Conservation (phyloP, 2,113 vertebrate species). For the Campylomormyrus numenius region DNA sequence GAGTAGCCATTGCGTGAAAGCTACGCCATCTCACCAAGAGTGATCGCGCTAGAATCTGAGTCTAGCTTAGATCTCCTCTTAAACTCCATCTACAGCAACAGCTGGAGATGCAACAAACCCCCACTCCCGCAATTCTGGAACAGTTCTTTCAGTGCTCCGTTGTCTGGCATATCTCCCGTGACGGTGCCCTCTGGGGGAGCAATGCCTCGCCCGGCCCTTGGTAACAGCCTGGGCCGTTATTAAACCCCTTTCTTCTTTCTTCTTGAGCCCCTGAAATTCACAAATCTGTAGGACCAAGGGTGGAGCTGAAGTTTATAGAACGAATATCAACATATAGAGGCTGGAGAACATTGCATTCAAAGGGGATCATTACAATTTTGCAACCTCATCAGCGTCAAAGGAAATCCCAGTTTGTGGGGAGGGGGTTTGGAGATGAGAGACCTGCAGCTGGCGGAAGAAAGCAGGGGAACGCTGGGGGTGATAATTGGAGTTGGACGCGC, state of each 20-base stretch:
- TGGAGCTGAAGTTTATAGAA: background rate
- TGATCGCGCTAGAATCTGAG: background rate
- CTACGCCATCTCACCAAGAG: background rate
- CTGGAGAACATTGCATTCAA: background rate
- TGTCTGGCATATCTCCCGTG: background rate
- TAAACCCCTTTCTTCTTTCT: background rate
- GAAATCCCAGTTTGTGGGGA: background rate
- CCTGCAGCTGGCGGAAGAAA: background rate
- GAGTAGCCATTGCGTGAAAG: background rate
- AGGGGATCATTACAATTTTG: background rate
- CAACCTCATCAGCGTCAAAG: background rate
- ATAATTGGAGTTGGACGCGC: background rate
- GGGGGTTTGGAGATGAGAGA: background rate
- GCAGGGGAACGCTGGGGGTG: background rate
- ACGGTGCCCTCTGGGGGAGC: background rate
- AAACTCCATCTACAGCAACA: background rate
- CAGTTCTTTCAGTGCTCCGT: background rate
- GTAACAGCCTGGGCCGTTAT: background rate
- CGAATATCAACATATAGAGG: background rate
- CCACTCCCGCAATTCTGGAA: background rate
- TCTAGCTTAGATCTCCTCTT: background rate
- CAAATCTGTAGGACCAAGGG: background rate
- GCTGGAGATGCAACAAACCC: no score
- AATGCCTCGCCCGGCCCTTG: background rate
- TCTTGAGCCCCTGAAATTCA: background rate